These are phyloP conservation scores for Eurypyga helias DNA, from an alignment of 2,113 vertebrate species.

Conservation along the genomic window DNA sequence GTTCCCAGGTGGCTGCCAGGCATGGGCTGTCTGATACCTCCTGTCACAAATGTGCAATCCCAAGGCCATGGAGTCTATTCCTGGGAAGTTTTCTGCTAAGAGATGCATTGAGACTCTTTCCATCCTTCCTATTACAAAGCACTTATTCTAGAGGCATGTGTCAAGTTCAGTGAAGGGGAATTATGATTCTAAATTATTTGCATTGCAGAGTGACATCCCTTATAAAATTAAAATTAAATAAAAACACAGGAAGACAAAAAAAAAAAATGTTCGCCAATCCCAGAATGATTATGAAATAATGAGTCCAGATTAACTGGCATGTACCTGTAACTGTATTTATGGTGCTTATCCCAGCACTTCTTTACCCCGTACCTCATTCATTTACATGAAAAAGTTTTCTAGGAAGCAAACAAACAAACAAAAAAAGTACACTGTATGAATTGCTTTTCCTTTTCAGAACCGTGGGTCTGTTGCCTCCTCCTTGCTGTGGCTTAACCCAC, in stretches of 20 bases:
- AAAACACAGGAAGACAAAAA: not conserved
- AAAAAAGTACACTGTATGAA: not conserved
- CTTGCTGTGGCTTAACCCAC: not conserved
- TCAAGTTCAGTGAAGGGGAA: not conserved
- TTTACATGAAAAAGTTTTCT: not conserved
- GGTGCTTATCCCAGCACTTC: not conserved
- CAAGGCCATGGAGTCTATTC: not conserved
- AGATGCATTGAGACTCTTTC: not conserved
- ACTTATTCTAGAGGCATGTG: not conserved
- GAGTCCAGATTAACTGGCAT: not conserved
- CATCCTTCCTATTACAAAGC: not conserved
- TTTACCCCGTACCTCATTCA: not conserved
- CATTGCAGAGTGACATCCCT: not conserved
- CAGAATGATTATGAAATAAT: not conserved
- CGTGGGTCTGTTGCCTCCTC: not conserved
- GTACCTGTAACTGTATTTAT: not conserved
- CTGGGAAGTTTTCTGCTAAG: not conserved
- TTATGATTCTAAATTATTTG: not conserved
- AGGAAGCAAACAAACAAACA: not conserved
- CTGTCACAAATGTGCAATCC: accelerated
- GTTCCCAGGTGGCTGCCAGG: not conserved
- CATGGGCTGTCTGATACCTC: not conserved
- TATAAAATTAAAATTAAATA: not conserved
- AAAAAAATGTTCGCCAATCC: not conserved
- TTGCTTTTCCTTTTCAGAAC: not conserved